Conservation (phyloP, 1,140 invertebrate species). For the Cecropterus lyciades region DNA sequence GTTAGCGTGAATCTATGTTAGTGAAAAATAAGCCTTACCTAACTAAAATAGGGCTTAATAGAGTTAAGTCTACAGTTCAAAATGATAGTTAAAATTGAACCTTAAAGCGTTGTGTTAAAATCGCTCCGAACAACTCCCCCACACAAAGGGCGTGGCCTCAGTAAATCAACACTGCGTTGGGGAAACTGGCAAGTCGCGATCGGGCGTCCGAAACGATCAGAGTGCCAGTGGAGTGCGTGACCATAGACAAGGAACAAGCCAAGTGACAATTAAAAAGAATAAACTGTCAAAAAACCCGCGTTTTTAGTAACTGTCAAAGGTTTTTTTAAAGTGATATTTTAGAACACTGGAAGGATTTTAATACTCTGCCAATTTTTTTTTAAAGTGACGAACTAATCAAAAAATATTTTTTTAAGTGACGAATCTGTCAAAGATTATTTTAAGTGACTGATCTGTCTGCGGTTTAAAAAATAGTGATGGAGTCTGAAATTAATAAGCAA, state of each 20-base stretch:
- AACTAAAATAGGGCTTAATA: neutral
- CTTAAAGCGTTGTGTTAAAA: constrained; percentile 2
- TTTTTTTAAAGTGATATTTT: no score
- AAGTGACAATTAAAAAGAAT: constrained; percentile 26
- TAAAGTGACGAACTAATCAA: no score
- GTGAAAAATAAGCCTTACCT: neutral
- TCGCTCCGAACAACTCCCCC: constrained; percentile 12
- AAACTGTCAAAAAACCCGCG: no score
- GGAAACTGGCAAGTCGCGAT: constrained; percentile 18
- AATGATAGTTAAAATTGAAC: neutral
- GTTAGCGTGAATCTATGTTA: neutral
- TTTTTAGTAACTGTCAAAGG: neutral
- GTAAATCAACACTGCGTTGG: constrained; percentile 8
- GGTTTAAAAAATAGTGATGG: constrained; percentile 52
- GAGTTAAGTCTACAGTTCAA: neutral
- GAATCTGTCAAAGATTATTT: no score
- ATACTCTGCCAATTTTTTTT: no score
- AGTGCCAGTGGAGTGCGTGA: constrained; percentile 49
- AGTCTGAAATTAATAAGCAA: constrained; percentile 72
- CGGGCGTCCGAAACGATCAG: constrained; percentile 56
- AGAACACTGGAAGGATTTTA: no score
- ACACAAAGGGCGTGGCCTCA: constrained; percentile 26
- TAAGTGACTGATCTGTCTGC: no score
- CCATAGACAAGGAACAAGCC: constrained; percentile 41
- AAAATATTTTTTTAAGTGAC: no score